Conservation (phyloP, 1,140 invertebrate species). For the Diachasma alloeum region DNA sequence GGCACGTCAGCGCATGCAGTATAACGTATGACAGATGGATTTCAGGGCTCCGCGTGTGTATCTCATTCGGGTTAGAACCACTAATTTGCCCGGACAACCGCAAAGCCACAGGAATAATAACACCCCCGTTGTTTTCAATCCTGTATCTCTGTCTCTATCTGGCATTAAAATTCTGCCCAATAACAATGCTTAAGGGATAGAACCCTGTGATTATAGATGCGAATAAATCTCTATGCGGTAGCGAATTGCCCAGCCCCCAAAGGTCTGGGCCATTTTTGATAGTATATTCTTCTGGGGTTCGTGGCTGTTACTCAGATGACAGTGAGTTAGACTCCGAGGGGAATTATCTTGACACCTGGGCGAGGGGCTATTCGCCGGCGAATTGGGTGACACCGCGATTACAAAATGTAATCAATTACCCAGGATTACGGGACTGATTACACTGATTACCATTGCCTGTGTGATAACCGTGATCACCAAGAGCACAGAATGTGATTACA, state of each 20-base stretch:
- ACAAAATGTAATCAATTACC: too few relatives aligned
- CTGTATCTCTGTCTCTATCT: constrained; percentile 31
- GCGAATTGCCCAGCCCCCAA: constrained; percentile 24
- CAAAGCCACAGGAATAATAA: constrained; percentile 57
- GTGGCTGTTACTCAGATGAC: not conserved
- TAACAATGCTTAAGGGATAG: constrained; percentile 48
- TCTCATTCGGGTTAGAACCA: constrained; percentile 39
- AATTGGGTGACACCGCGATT: too few relatives aligned
- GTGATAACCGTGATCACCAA: too few relatives aligned
- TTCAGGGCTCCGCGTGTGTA: constrained; percentile 38
- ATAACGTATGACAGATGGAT: constrained; percentile 50
- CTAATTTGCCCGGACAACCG: constrained; percentile 57
- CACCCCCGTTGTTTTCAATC: constrained; percentile 36
- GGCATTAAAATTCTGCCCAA: constrained; percentile 53
- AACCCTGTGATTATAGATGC: constrained; percentile 50
- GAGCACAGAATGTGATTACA: too few relatives aligned
- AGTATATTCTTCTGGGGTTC: constrained; percentile 4
- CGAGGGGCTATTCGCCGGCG: too few relatives aligned
- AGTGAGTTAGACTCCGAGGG: not conserved
- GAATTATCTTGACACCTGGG: not conserved
- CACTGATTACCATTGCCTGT: too few relatives aligned
- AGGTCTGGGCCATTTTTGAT: constrained; percentile 20
- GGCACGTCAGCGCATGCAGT: not conserved
- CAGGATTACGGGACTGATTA: too few relatives aligned
- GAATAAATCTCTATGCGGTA: constrained; percentile 56